phyloP scores from a whole-genome alignment of 2,888 invertebrate genomes.

The Ennomos erosarius region DNA sequence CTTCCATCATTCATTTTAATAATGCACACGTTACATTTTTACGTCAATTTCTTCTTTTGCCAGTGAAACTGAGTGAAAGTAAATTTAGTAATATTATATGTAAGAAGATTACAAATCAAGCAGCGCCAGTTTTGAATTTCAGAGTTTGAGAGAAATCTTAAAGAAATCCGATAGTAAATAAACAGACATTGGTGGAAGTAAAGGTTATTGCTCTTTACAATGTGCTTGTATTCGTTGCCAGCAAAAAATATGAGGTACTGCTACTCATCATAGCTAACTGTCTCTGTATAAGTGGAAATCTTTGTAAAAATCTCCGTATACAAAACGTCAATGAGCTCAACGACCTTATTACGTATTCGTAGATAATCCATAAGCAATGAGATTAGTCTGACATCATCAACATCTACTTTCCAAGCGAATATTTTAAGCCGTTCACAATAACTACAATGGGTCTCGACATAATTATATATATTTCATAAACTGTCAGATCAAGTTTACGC shows the following conservation, averaged over 20 bases:
- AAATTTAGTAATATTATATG: conserved; percentile 54
- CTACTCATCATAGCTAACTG: conserved; percentile 1
- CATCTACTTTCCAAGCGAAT: conserved; percentile 52
- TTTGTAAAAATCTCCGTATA: conserved; percentile 17
- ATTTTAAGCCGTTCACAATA: conserved; percentile 45
- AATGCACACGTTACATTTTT: conserved; percentile 43
- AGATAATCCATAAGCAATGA: conserved; percentile 52
- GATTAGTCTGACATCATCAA: conserved; percentile 53
- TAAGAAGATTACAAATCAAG: conserved; percentile 48
- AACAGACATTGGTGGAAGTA: conserved; percentile 25
- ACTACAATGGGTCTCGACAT: conserved; percentile 25
- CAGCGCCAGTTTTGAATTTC: conserved; percentile 17
- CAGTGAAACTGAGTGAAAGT: conserved; percentile 64
- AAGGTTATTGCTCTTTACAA: conserved; percentile 31
- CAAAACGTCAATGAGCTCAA: conserved; percentile 38
- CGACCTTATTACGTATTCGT: conserved; percentile 51
- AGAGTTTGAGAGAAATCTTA: conserved; percentile 25
- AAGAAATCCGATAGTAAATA: conserved; percentile 24
- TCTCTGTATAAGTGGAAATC: conserved; percentile 12
- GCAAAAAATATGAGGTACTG: conserved; percentile 19
- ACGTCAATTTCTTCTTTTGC: conserved; percentile 41
- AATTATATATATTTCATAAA: conserved; percentile 24
- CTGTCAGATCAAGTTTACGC: conserved; percentile 22
- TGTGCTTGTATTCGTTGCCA: conserved; percentile 10
- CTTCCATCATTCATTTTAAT: conserved; percentile 61